These are phyloP conservation scores for Pseudococcus jackbeardsleyi DNA, from an alignment of 2,888 invertebrate genomes.

Conservation along the genomic window DNA sequence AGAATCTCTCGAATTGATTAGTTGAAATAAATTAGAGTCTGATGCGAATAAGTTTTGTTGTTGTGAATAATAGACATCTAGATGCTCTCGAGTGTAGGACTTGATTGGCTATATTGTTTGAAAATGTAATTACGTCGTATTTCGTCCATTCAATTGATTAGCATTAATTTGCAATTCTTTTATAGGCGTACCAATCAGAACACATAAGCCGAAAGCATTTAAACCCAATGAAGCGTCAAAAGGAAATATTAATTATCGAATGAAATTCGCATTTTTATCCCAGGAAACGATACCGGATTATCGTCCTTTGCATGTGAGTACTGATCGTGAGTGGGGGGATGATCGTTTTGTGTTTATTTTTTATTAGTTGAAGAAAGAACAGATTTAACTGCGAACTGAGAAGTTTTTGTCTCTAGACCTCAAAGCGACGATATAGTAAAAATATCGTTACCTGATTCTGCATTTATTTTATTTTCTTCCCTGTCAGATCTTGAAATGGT, in stretches of 20 bases:
- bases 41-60: not conserved
- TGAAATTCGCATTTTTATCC: constrained; percentile 88
- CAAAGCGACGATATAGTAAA: too few relatives aligned
- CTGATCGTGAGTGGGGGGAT: too few relatives aligned
- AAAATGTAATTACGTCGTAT: not conserved
- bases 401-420: too few relatives aligned
- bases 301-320: constrained; percentile 78
- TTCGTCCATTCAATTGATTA: not conserved
- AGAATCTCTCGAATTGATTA: not conserved
- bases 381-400: too few relatives aligned
- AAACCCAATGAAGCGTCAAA: constrained; percentile 73
- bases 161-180: constrained; percentile 65
- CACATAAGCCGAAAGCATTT: constrained; percentile 78
- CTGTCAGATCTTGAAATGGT: too few relatives aligned
- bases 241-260: constrained; percentile 81
- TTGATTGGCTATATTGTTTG: not conserved
- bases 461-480: too few relatives aligned
- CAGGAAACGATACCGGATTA: constrained; percentile 91
- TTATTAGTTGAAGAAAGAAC: too few relatives aligned
- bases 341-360: too few relatives aligned
- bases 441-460: too few relatives aligned
- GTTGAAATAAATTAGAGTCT: not conserved
- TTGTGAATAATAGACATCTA: not conserved
- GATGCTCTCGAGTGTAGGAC: not conserved
- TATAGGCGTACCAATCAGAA: constrained; percentile 80